Evolutionary conservation across 2,888 invertebrate species (phyloP).

Genomic region (Aphrophora alni): DNA sequence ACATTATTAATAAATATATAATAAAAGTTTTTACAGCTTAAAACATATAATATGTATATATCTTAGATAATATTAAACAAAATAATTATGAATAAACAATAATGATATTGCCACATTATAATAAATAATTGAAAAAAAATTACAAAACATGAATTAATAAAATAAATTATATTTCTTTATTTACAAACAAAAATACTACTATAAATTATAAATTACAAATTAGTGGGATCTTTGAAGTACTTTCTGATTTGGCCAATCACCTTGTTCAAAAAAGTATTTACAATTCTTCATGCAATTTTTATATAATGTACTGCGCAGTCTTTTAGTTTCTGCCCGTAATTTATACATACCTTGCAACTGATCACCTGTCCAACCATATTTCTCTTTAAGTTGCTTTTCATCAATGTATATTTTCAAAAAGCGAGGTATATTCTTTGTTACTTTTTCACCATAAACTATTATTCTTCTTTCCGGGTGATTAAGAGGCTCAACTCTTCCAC

Average conservation of each 20-base stretch:
- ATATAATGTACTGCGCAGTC: not conserved
- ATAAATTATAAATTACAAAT: not conserved
- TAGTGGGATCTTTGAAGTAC: not conserved
- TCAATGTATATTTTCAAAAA: not conserved
- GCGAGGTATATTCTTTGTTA: not conserved
- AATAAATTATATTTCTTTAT: no score
- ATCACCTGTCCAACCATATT: not conserved
- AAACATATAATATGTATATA: no score
- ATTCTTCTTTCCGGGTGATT: not conserved
- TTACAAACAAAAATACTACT: no score
- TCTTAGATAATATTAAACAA: no score
- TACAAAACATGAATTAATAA: no score
- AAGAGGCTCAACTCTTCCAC: not conserved
- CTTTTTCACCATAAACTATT: not conserved
- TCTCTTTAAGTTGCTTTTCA: not conserved
- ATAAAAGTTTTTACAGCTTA: no score
- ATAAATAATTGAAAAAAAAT: no score
- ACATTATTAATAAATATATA: no score
- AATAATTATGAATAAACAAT: no score
- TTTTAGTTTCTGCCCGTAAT: not conserved
- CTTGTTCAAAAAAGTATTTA: not conserved
- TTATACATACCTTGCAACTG: not conserved
- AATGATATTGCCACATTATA: no score
- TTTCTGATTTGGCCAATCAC: not conserved
- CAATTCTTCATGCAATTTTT: not conserved